A percentile compares a stretch with the other conserved stretches of the same genome.
These are phyloP conservation scores for Pammene fasciana DNA, from an alignment of 2,888 invertebrate genomes.

Conservation along the genomic window DNA sequence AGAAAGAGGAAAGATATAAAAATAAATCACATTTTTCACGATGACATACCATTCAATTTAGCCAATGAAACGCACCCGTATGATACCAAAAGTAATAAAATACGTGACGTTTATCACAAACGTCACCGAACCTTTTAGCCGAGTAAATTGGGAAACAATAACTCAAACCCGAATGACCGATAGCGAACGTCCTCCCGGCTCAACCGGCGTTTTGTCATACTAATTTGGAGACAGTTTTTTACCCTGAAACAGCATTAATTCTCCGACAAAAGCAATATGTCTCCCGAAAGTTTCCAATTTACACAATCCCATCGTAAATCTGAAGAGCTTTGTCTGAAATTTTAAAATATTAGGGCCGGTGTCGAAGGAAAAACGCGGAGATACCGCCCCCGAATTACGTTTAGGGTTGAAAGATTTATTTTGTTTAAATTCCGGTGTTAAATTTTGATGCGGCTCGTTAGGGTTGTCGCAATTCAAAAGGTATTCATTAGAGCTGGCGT, in stretches of 20 bases:
- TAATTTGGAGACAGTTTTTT: conserved; percentile 40
- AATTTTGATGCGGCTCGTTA: conserved; percentile 25
- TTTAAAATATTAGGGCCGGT: conserved; percentile 67
- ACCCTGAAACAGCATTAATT: conserved; percentile 54
- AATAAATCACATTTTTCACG: neutral
- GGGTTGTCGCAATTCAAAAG: neutral
- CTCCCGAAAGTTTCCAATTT: conserved; percentile 73
- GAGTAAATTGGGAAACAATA: conserved; percentile 46
- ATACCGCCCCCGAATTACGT: conserved; percentile 57
- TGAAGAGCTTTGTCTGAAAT: conserved; percentile 66
- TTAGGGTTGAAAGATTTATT: conserved; percentile 66
- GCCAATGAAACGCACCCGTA: conserved; percentile 17
- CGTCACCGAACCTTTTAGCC: conserved; percentile 37
- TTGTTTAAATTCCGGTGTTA: conserved; percentile 46
- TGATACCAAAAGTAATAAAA: conserved; percentile 36
- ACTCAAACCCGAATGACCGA: conserved; percentile 51
- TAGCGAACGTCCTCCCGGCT: conserved; percentile 41
- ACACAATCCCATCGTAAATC: conserved; percentile 73
- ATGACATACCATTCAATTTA: conserved; percentile 21
- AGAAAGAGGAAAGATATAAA: neutral
- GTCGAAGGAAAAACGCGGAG: conserved; percentile 52
- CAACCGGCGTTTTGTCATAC: conserved; percentile 43
- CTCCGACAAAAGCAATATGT: conserved; percentile 61
- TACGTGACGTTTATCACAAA: conserved; percentile 39
- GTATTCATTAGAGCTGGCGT: neutral